Percentiles rank a stretch among this genome's conserved stretches.
Evolutionary conservation across 2,888 invertebrate genomes (phyloP).

Genomic region (Synergus gifuensis): DNA sequence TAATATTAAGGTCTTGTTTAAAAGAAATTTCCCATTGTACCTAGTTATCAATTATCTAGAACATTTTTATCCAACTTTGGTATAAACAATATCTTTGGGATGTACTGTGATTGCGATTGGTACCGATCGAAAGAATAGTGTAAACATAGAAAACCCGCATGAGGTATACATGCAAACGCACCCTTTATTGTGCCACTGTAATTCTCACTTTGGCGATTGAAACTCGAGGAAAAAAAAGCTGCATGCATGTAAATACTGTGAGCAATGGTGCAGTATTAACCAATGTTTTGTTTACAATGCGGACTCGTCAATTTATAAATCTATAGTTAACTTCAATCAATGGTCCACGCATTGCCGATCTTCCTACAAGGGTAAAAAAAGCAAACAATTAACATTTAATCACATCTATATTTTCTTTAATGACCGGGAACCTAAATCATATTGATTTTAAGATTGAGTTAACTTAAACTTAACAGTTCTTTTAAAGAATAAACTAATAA

Average conservation of each 20-base stretch:
- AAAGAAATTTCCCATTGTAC: background rate
- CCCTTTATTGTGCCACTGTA: background rate
- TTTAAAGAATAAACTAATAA: background rate
- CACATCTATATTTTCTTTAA: background rate
- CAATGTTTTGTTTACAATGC: conserved; percentile 10
- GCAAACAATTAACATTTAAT: background rate
- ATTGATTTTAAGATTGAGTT: background rate
- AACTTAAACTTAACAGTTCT: background rate
- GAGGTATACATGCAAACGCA: background rate
- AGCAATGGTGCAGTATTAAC: conserved; percentile 14
- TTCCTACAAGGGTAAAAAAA: background rate
- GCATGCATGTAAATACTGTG: conserved; percentile 17
- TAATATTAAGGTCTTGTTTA: too few relatives aligned
- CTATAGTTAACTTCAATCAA: conserved; percentile 25
- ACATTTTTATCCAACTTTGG: background rate
- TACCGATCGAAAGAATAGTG: conserved; percentile 25
- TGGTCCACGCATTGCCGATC: background rate
- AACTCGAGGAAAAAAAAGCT: background rate
- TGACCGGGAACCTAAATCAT: background rate
- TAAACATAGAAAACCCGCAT: conserved; percentile 27
- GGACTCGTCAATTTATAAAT: background rate
- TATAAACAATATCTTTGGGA: background rate
- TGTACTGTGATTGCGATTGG: background rate
- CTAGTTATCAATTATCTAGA: background rate
- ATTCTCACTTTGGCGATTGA: conserved; percentile 12